Evolutionary conservation across 2,113 vertebrate species (phyloP).

Genomic region (Megaptera novaeangliae): DNA sequence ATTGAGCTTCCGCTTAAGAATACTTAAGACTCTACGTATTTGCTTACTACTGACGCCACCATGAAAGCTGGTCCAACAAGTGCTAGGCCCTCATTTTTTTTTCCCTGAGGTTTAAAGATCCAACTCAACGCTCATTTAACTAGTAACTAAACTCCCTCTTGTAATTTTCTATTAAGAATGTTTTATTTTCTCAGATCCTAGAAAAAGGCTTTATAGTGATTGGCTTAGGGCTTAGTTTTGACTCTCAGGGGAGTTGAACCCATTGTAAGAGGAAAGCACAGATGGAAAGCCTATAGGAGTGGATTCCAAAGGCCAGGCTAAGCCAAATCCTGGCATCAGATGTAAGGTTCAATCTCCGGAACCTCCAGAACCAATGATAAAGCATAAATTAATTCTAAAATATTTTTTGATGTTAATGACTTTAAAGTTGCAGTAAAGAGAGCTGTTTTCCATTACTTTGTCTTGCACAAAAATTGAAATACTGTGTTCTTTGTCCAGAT

Average conservation of each 20-base stretch:
- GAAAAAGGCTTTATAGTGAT: neutral
- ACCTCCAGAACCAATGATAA: neutral
- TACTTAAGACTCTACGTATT: neutral
- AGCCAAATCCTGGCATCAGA: neutral
- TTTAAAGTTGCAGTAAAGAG: neutral
- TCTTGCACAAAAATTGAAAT: slow-evolving; percentile 29
- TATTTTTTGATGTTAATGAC: neutral
- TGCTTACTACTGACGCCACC: neutral
- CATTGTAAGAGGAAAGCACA: neutral
- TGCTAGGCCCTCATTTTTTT: neutral
- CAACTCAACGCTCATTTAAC: neutral
- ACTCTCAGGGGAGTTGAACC: neutral
- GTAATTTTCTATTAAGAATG: neutral
- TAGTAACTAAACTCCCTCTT: neutral
- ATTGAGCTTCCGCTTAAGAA: neutral
- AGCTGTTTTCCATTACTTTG: neutral
- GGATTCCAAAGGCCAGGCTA: neutral
- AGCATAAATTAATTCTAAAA: neutral
- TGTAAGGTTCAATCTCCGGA: neutral
- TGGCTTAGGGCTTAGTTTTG: neutral
- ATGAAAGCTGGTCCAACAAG: neutral
- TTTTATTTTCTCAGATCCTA: neutral
- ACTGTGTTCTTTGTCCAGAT: neutral
- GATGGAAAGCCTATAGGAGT: neutral
- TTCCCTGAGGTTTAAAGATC: neutral